Conservation (phyloP, 2,113 vertebrate genomes). For the Phalacrocorax brasilianus region DNA sequence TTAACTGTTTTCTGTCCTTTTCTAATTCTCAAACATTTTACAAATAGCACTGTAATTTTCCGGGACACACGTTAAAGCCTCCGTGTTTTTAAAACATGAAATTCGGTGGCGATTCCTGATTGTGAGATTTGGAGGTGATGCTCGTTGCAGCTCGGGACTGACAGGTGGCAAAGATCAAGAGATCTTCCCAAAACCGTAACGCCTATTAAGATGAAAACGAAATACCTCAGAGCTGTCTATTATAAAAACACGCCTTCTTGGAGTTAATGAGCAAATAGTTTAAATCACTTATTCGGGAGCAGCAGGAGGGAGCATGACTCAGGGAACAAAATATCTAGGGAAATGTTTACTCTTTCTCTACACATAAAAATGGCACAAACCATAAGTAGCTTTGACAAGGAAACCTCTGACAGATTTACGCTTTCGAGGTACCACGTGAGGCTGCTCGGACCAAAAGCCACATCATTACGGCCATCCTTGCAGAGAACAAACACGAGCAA, state of each 20-base stretch:
- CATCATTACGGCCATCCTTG: not conserved
- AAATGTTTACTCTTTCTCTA: not conserved
- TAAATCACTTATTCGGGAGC: not conserved
- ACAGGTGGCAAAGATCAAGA: not conserved
- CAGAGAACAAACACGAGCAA: not conserved
- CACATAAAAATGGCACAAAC: not conserved
- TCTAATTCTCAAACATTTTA: not conserved
- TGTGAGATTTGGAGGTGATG: not conserved
- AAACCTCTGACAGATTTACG: not conserved
- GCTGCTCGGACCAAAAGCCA: not conserved
- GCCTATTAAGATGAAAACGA: not conserved
- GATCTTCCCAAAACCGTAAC: not conserved
- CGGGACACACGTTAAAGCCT: not conserved
- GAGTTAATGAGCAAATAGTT: not conserved
- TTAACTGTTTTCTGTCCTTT: not conserved
- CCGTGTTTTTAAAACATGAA: not conserved
- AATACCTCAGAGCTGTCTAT: not conserved
- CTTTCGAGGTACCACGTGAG: not conserved
- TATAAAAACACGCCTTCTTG: not conserved
- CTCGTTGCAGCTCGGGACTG: not conserved
- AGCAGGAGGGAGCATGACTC: not conserved
- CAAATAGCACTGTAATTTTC: not conserved
- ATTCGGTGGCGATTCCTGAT: rapidly evolving
- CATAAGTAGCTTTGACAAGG: not conserved
- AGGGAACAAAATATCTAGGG: not conserved